A percentile compares a stretch with the other conserved stretches of the same genome.
These are phyloP conservation scores for Rhynchonema sp. DNA, from an alignment of 2,888 invertebrate species.

Conservation along the genomic window DNA sequence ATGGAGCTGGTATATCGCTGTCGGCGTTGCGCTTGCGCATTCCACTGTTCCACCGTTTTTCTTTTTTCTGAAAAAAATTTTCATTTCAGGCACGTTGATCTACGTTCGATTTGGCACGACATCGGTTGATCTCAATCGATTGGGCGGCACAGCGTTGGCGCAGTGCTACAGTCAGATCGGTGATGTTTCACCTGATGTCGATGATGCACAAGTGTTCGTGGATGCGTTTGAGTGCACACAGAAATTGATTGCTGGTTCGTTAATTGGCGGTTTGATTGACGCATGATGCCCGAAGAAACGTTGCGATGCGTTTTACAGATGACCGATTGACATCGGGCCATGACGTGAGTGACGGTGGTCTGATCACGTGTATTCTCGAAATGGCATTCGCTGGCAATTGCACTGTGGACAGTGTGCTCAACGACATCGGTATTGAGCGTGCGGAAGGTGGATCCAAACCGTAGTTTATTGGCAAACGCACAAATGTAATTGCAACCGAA, in stretches of 20 bases:
- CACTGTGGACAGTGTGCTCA: slow-evolving; percentile 8
- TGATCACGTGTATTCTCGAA: slow-evolving; percentile 68
- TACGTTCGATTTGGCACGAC: slow-evolving; percentile 52
- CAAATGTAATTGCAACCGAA: slow-evolving; percentile 11
- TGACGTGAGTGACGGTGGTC: slow-evolving; percentile 88
- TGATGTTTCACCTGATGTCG: slow-evolving; percentile 54
- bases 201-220: slow-evolving; percentile 44
- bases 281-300: too few relatives aligned
- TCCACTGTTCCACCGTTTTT: background rate
- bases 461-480: too few relatives aligned
- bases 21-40: background rate
- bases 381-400: slow-evolving; percentile 79
- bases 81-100: slow-evolving; percentile 42
- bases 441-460: too few relatives aligned
- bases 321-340: slow-evolving; percentile 49
- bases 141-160: slow-evolving; percentile 75
- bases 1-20: slow-evolving; percentile 19
- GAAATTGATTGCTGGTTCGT: slow-evolving; percentile 33
- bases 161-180: slow-evolving; percentile 70
- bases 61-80: background rate
- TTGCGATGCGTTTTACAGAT: too few relatives aligned
- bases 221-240: slow-evolving; percentile 64
- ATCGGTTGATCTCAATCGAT: slow-evolving; percentile 42
- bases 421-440: too few relatives aligned
- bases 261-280: background rate